These are phyloP conservation scores for Bujurquina vittata DNA, from an alignment of 2,113 vertebrate genomes.

Conservation along the genomic window DNA sequence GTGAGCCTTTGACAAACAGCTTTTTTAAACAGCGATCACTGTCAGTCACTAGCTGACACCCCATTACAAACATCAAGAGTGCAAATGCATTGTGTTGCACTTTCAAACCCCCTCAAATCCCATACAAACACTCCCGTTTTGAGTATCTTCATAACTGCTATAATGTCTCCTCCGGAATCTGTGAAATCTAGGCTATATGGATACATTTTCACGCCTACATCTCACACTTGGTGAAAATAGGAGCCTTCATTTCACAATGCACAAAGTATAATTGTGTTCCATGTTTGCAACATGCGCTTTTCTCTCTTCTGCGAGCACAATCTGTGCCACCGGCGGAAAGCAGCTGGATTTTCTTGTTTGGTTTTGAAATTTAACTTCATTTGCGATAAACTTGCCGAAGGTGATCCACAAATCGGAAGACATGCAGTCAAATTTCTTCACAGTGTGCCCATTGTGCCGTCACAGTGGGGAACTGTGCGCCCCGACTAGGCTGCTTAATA, in stretches of 20 bases:
- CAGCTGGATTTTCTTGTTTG: slow-evolving; percentile 6
- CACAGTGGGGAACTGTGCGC: slow-evolving; percentile 40
- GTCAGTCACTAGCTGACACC: neutral
- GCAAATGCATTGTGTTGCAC: neutral
- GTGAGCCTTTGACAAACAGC: neutral
- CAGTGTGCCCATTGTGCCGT: slow-evolving; percentile 43
- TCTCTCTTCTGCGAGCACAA: neutral
- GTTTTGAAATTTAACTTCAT: slow-evolving; percentile 2
- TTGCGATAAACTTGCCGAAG: neutral
- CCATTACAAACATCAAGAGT: neutral
- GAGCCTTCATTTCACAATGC: neutral
- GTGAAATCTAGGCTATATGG: slow-evolving; percentile 20
- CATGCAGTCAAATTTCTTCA: slow-evolving; percentile 18
- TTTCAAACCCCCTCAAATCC: neutral
- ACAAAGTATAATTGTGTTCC: neutral
- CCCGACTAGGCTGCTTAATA: slow-evolving; percentile 24
- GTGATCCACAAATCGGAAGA: slow-evolving; percentile 33
- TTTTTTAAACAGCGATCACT: neutral
- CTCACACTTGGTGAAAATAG: neutral
- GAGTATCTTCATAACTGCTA: neutral
- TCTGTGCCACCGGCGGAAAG: neutral
- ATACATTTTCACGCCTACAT: slow-evolving; percentile 12
- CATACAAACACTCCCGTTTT: neutral
- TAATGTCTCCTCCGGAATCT: neutral
- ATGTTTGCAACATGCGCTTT: neutral